phyloP scores from a whole-genome alignment of 2,888 invertebrate species.

The Sthenelais limicola region DNA sequence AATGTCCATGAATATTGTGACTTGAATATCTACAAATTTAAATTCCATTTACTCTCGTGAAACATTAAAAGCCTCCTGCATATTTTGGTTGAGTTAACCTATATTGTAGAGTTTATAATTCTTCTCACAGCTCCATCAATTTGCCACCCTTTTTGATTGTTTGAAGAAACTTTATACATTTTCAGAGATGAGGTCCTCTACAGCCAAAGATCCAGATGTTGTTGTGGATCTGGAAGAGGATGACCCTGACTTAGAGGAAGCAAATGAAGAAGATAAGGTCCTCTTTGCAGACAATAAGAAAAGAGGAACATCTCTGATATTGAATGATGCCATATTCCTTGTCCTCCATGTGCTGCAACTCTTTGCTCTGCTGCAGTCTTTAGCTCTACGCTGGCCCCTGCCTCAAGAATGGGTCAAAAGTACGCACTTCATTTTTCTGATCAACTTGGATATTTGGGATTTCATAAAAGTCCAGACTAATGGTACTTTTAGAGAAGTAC shows the following conservation, averaged over 20 bases:
- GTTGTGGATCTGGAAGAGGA: conserved; percentile 17
- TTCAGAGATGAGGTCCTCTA: no score
- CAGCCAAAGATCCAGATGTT: no score
- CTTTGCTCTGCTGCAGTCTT: conserved; percentile 63
- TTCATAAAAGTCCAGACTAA: conserved; percentile 58
- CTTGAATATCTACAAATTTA: no score
- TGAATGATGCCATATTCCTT: conserved; percentile 59
- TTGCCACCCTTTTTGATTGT: no score
- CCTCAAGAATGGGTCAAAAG: conserved; percentile 59
- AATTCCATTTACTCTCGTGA: no score
- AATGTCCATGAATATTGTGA: no score
- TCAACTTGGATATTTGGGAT: conserved; percentile 67
- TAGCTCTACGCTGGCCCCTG: conserved; percentile 66
- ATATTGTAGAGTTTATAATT: no score
- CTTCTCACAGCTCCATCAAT: no score
- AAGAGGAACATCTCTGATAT: conserved; percentile 59
- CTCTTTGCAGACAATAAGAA: conserved; percentile 57
- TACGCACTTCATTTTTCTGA: conserved; percentile 59
- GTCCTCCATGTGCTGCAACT: conserved; percentile 62
- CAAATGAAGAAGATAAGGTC: conserved; percentile 52
- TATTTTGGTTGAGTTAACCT: no score
- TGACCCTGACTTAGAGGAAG: conserved; percentile 32
- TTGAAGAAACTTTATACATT: no score
- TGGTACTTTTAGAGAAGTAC: conserved; percentile 57
- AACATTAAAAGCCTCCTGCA: no score